Conservation (phyloP, 1,140 invertebrate genomes). For the Camponotus vicinus region DNA sequence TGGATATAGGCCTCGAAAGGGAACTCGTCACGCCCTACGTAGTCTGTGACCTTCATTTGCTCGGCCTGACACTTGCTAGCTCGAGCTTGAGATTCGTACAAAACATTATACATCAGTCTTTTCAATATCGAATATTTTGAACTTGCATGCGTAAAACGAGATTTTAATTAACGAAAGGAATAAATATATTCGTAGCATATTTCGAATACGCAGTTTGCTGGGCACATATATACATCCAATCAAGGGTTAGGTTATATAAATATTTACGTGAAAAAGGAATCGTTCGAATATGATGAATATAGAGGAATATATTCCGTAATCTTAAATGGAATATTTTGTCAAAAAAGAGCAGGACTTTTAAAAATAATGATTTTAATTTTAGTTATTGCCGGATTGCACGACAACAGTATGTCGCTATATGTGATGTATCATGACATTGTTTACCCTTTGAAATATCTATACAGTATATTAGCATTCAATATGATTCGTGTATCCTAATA, state of each 20-base stretch:
- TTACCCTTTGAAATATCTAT: neutral
- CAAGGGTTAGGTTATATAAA: neutral
- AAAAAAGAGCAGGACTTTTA: neutral
- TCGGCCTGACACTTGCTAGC: neutral
- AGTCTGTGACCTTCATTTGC: neutral
- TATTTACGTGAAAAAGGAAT: neutral
- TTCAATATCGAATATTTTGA: neutral
- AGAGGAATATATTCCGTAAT: neutral
- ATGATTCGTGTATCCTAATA: slow-evolving; percentile 13
- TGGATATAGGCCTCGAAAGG: neutral
- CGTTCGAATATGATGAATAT: neutral
- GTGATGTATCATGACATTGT: neutral
- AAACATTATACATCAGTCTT: neutral
- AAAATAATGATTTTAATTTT: neutral
- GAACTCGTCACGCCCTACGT: slow-evolving; percentile 2
- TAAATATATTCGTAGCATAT: neutral
- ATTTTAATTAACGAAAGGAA: neutral
- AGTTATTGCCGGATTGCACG: no score
- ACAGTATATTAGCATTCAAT: neutral
- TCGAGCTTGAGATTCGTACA: neutral
- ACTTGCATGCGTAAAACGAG: neutral
- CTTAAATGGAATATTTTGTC: neutral
- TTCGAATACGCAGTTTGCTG: neutral
- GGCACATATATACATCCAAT: neutral
- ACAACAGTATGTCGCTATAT: neutral